A percentile compares a stretch with the other conserved stretches of the same genome.
Evolutionary conservation across 2,113 vertebrate species (phyloP).

Genomic region (human): GRCh38 chr6:49958501-49959000

Average conservation of each 20-base stretch:
- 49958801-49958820: background rate
- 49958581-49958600: background rate
- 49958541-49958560: background rate
- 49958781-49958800: background rate
- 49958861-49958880: too few species aligned
- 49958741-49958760: background rate
- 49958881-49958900: too few species aligned
- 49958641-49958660: background rate
- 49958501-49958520: background rate
- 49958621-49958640: background rate
- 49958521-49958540: background rate
- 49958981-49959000: too few species aligned
- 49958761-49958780: background rate
- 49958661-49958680: background rate
- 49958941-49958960: too few species aligned
- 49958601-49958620: background rate
- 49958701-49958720: background rate
- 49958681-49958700: background rate
- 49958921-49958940: too few species aligned
- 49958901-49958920: too few species aligned
- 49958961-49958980: too few species aligned
- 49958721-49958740: background rate
- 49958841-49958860: background rate
- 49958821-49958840: background rate
- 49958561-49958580: background rate